Evolutionary conservation across 2,797 vertebrate genomes (phyloP).

Genomic region (Lateolabrax maculatus): DNA sequence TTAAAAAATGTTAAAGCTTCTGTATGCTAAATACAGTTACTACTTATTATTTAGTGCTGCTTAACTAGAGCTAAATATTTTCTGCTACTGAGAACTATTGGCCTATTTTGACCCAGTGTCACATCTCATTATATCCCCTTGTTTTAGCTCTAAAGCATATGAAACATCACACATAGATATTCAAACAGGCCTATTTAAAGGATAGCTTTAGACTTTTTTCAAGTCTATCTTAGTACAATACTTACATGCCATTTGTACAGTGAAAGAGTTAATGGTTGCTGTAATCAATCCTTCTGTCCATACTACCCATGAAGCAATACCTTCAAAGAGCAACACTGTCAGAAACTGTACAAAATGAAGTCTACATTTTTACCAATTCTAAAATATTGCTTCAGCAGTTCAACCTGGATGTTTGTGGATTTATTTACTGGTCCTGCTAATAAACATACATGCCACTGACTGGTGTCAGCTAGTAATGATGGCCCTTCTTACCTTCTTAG

Average conservation of each 20-base stretch:
- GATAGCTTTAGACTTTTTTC: not conserved
- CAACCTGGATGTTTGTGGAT: not conserved
- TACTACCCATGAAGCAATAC: not conserved
- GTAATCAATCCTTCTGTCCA: not conserved
- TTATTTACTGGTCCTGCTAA: not conserved
- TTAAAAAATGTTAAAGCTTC: conserved; percentile 3
- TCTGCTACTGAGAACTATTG: not conserved
- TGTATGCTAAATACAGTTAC: not conserved
- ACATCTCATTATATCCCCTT: not conserved
- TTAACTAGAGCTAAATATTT: not conserved
- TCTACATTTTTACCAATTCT: too few species aligned
- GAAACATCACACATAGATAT: too few species aligned
- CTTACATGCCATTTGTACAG: not conserved
- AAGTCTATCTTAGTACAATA: not conserved
- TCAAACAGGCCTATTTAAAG: not conserved
- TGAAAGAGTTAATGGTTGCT: not conserved
- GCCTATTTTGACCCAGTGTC: not conserved
- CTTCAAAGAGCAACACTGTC: not conserved
- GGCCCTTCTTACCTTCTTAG: too few species aligned
- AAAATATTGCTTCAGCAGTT: too few species aligned
- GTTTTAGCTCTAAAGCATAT: too few species aligned
- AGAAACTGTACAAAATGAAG: not conserved
- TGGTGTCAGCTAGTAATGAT: too few species aligned
- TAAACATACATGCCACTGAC: not conserved
- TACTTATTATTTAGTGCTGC: not conserved